Conservation (phyloP, 2,797 vertebrate species). For the Acrossocheilus fasciatus region DNA sequence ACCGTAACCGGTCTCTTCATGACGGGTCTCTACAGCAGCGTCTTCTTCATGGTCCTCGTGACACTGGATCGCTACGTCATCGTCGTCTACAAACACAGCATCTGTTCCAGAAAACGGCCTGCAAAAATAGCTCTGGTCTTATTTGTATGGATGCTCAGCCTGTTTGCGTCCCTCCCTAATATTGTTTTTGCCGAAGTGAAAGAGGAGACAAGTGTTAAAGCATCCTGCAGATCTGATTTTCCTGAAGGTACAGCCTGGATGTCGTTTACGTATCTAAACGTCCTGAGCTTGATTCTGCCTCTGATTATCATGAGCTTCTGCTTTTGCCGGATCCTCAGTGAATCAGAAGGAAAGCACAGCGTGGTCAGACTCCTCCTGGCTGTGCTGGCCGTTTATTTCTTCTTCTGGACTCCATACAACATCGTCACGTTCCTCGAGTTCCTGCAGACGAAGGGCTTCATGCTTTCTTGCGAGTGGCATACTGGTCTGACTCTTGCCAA, state of each 20-base stretch:
- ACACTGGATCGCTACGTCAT: conserved; percentile 86
- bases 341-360: conserved; percentile 69
- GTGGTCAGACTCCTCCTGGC: conserved; percentile 71
- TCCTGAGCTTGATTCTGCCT: conserved; percentile 76
- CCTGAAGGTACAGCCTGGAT: conserved; percentile 61
- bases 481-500: conserved; percentile 6
- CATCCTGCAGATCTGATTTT: conserved; percentile 64
- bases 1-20: conserved; percentile 72
- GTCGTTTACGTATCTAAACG: conserved; percentile 66
- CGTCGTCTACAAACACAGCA: conserved; percentile 73
- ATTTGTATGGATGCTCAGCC: conserved; percentile 77
- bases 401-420: conserved; percentile 79
- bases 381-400: conserved; percentile 69
- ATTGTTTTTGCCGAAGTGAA: conserved; percentile 72
- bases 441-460: conserved; percentile 36
- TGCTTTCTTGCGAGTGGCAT: rapidly evolving
- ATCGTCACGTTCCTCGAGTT: conserved; percentile 64
- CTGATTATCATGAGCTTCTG: conserved; percentile 74
- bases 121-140: conserved; percentile 58
- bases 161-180: conserved; percentile 72
- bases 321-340: conserved; percentile 76
- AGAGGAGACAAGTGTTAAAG: rapidly evolving
- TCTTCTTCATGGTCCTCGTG: conserved; percentile 87
- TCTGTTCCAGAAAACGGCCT: conserved; percentile 71
- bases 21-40: conserved; percentile 83